Conservation (phyloP, 2,797 vertebrate genomes). For the Octomys mimax region DNA sequence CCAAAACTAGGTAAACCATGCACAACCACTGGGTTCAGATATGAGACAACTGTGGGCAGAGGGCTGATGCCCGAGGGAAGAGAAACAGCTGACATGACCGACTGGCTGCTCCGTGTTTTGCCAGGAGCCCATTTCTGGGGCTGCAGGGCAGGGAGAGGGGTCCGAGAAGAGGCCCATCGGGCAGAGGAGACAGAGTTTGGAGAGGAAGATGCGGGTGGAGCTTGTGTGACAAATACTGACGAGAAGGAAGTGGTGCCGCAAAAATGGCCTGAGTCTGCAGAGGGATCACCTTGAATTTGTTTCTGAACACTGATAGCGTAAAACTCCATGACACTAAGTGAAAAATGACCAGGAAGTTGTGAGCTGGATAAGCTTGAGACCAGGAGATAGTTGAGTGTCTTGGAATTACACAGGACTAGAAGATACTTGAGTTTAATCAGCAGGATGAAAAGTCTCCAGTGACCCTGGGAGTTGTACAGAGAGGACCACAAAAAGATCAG, state of each 20-base stretch:
- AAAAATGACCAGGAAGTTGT: neutral
- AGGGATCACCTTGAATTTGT: neutral
- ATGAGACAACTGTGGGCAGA: neutral
- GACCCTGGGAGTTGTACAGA: neutral
- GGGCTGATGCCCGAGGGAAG: neutral
- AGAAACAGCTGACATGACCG: neutral
- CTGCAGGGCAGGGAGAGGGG: neutral
- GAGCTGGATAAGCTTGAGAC: neutral
- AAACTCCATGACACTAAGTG: neutral
- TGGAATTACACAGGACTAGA: neutral
- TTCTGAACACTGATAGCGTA: neutral
- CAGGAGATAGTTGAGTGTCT: neutral
- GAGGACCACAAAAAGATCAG: neutral
- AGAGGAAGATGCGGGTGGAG: neutral
- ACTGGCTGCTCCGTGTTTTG: too few relatives aligned
- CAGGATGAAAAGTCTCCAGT: neutral
- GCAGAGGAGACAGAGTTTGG: neutral
- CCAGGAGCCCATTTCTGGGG: neutral
- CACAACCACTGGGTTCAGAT: neutral
- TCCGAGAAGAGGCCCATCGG: neutral
- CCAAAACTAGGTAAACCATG: neutral
- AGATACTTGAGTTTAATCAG: neutral
- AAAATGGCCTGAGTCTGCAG: neutral
- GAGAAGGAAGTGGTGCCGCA: neutral
- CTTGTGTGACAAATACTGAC: neutral